Base-by-base conservation (phyloP, 1,140 invertebrate species). In the Leguminivora glycinivorella region DNA sequence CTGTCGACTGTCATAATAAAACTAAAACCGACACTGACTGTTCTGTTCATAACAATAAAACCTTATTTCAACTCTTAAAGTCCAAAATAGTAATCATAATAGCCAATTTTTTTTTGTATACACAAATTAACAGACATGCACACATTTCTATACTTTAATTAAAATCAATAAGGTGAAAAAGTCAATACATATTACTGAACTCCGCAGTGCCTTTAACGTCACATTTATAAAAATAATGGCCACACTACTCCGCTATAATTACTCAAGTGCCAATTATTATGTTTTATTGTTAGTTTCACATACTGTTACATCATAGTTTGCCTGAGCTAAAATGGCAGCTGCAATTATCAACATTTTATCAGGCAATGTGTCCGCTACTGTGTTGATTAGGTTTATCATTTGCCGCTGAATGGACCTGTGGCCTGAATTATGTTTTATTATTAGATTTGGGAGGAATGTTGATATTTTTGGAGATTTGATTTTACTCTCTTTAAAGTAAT, bases 331-430 rank as follows among this genome's bases (percentile, higher is more conserved):
- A 52, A 52, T 52, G 47, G 47, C 47, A 17, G 47, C 47, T 52
- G 47, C 47, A 22, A 22, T 52, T 52, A 52, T 52, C 47, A 52
- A 17, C 2, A 10, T 7, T 52, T 52, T 52, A 52, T 52, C 47
- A 52, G 47, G 17, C 17, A 52, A 47, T 52, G 47, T 52, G 47
- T 52, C 47, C 47, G 47, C 47, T 52, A 22, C 47, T 52, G 47
- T 19, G 1, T 52, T 22, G 19, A 52, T 52, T 52, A 52, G 19
- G 17, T 52, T 52, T 52, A 52, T 52, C 47, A 52, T 52, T 52
- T 10, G 47, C 19, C 47, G 22, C 17, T 52, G 47, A 5, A 17
- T 17, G 43, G 47, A 22, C 47, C 19, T 52, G n/a, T 52, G 47
- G n/a, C 47, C 47, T 52, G 47, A 19, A 52, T 52, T 22, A 52